Percentiles rank a stretch among this genome's conserved stretches.
phyloP scores from a whole-genome alignment of 92 coral and sea anemone genomes.

The Anthopleura xanthogrammica region DNA sequence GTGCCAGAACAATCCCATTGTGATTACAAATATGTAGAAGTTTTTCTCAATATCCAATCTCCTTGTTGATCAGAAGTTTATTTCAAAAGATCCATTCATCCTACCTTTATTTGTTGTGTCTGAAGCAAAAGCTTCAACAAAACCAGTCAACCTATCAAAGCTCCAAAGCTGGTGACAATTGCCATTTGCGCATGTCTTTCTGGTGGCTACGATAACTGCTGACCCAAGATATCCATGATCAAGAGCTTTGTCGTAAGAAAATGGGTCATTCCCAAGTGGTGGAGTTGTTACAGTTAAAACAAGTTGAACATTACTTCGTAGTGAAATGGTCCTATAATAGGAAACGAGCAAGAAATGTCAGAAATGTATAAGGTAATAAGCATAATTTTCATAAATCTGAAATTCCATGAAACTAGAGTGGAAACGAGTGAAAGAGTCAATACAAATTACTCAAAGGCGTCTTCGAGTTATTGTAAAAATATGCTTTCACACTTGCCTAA shows the following conservation, averaged over 20 bases:
- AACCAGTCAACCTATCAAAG: slow-evolving; percentile 72
- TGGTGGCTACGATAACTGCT: slow-evolving; percentile 73
- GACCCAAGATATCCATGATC: slow-evolving; percentile 74
- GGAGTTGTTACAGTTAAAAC: slow-evolving; percentile 88
- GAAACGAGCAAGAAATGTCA: background rate
- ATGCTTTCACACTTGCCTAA: too few relatives aligned
- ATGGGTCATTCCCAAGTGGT: slow-evolving; percentile 70
- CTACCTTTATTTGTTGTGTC: slow-evolving; percentile 77
- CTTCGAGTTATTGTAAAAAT: too few relatives aligned
- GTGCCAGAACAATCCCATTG: too few relatives aligned
- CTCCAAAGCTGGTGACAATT: slow-evolving; percentile 87
- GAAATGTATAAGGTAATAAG: too few relatives aligned
- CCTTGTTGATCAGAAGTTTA: too few relatives aligned
- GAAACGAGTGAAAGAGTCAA: too few relatives aligned
- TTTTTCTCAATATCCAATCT: too few relatives aligned
- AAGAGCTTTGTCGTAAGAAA: slow-evolving; percentile 55
- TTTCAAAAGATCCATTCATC: too few relatives aligned
- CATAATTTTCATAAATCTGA: too few relatives aligned
- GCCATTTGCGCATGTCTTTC: slow-evolving; percentile 77
- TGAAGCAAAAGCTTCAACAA: slow-evolving; percentile 76
- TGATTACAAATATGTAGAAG: too few relatives aligned
- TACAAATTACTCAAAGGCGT: too few relatives aligned
- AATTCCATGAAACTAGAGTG: too few relatives aligned
- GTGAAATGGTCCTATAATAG: slow-evolving; percentile 61
- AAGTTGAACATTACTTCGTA: slow-evolving; percentile 73